Base-by-base conservation (phyloP, 2,888 invertebrate genomes). In the Minunthozetes semirufus region DNA sequence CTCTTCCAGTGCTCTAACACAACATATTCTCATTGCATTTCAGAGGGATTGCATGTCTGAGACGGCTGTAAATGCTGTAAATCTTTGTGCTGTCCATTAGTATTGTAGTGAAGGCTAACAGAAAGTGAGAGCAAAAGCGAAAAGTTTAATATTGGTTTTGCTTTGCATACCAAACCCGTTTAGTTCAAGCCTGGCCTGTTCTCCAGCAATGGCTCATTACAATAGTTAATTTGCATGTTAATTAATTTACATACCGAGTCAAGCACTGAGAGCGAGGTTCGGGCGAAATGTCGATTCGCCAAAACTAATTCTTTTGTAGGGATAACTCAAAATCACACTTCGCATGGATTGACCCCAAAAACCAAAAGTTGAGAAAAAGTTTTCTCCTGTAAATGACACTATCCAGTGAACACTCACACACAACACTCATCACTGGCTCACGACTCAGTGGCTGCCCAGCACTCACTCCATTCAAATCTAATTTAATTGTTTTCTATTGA, bases 381-480 rank as follows among this genome's bases (percentile, higher is more conserved):
- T 68, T 68, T 68, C 68, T 68, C 68, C 68, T 68, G 68, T 68
- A 68, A 68, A 68, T 68, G 68, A 68, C 68, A 68, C 68, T 68
- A 68, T 68, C 68, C 68, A 42, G 68, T 68, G 68, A 68, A 22
- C 38, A 27, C 33, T 27, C 15, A 61, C 61, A 33, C 1, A 61
- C 29, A 15, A 15, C 59, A 42, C 63, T 63, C 68, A 68, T 68
- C 68, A 68, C 68, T 19, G 46, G 33, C 33, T 33, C 33, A 33
- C 33, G 33, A 33, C 68, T 68, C 68, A 68, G 19, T 68, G 68
- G 42, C 38, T 46, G 42, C 68, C 68, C 63, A 19, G 17, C 13
- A 13, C 29, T 61, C 61, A 33, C 61, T n/a, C 29, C 29, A 33
- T 33, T 33, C 15, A 61, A 33, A 61, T 61, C 17, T 1, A 53